Evolutionary conservation across 2,113 vertebrate species (phyloP), one percentile per base, ranked within the genome.

Genomic region (Heterocephalus glaber): DNA sequence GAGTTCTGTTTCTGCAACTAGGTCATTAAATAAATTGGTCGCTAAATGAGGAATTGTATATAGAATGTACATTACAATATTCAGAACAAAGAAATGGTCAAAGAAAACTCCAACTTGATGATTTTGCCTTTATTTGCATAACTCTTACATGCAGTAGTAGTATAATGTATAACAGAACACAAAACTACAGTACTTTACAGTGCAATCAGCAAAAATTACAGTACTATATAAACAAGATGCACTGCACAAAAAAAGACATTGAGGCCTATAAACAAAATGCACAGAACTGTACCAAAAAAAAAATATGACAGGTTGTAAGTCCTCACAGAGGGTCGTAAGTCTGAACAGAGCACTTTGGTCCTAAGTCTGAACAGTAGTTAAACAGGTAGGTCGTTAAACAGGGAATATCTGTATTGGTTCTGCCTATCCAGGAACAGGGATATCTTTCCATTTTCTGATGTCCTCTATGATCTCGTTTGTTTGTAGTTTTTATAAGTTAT

Each of bases 401-500:
- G 26, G 72, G 44, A 76, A 47, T 47, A 47, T 28, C 13, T 47
- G 65, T n/a, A 28, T 76, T 28, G 41, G 72, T 28, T 47, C 72
- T 76, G 12, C 41, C 41, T 47, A 47, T 47, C 72, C 41, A 76
- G 44, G 72, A 76, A 76, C 41, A 47, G 13, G 24, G 2, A 28
- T 47, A 47, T 26, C 13, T 24, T 28, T 47, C 24, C 72, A 76
- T 47, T 76, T 47, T 76, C 41, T 76, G 24, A 47, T 47, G 38
- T 30, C 38, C 20, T 41, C 38, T 72, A 41, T 72, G 20, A 72
- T 41, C n/a, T 41, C 12, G 68, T 90, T 96, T 60, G 28, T 63
- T 41, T 90, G 24, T 76, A 58, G 12, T 24, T 95, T 94, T 94
- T 81, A 95, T 61, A 87, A 93, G 83, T 83, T 87, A 94, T 44